Evolutionary conservation across 2,797 vertebrate genomes (phyloP).

Genomic region (Hemitrygon akajei): DNA sequence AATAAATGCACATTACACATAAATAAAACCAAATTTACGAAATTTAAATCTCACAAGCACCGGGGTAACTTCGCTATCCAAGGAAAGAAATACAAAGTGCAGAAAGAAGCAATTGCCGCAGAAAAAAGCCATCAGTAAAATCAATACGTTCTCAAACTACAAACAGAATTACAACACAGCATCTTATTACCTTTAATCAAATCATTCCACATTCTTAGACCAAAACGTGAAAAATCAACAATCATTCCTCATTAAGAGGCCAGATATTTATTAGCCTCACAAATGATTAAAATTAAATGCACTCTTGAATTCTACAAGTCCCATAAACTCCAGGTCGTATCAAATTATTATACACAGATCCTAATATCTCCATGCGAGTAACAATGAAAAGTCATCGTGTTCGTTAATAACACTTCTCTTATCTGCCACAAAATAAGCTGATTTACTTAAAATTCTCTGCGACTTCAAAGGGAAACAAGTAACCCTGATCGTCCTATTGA

Average conservation of each 20-base stretch:
- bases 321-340: not conserved
- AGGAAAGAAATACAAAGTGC: not conserved
- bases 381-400: conserved; percentile 15
- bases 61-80: not conserved
- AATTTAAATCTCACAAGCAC: not conserved
- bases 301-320: not conserved
- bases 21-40: conserved; percentile 4
- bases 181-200: not conserved
- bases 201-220: not conserved
- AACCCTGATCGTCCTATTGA: not conserved
- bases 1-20: not conserved
- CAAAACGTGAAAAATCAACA: not conserved
- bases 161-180: too few species aligned
- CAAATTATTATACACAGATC: not conserved
- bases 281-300: not conserved
- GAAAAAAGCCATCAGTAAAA: not conserved
- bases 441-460: not conserved
- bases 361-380: not conserved
- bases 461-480: not conserved
- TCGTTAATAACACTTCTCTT: not conserved
- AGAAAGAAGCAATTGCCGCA: not conserved
- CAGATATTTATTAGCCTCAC: not conserved
- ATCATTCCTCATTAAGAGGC: not conserved
- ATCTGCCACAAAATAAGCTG: conserved; percentile 6
- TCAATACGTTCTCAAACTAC: not conserved